Conservation (phyloP, 92 coral and sea anemone species). For the Heliopora coerulea region DNA sequence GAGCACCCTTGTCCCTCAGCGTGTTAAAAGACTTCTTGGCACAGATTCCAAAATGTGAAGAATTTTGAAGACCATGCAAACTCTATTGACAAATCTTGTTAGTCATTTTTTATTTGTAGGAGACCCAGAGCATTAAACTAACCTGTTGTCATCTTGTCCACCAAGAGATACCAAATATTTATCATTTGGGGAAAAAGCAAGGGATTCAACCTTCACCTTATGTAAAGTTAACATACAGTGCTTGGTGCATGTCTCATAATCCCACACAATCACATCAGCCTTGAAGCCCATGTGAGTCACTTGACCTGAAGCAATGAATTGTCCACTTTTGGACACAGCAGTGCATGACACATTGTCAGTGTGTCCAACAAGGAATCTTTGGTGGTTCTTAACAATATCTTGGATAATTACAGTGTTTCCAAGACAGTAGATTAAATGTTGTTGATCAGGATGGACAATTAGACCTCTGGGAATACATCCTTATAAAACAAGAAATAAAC, state of each 20-base stretch:
- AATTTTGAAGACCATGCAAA: too few species aligned
- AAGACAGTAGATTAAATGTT: constrained; percentile 87
- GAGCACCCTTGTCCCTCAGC: too few species aligned
- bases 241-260: constrained; percentile 60
- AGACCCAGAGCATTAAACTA: too few species aligned
- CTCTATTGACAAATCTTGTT: too few species aligned
- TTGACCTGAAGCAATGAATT: constrained; percentile 88
- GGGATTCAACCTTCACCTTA: constrained; percentile 94
- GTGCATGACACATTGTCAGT: constrained; percentile 90
- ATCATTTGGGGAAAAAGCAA: constrained; percentile 97
- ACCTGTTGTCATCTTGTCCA: constrained; percentile 91
- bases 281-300: constrained; percentile 97
- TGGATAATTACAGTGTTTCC: constrained; percentile 89
- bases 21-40: too few species aligned
- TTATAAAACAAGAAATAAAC: constrained; percentile 25
- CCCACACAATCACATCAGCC: constrained; percentile 94
- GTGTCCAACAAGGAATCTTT: constrained; percentile 79
- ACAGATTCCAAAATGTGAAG: too few species aligned
- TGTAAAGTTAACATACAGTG: constrained; percentile 67
- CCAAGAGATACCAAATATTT: constrained; percentile 93
- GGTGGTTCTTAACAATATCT: constrained; percentile 61
- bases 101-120: too few species aligned
- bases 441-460: constrained; percentile 87
- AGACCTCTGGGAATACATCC: constrained; percentile 88
- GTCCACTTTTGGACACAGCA: constrained; percentile 94